Evolutionary conservation across 2,888 invertebrate genomes (phyloP), one percentile per base, ranked within the genome.

Genomic region (Aphidoletes aphidimyza): DNA sequence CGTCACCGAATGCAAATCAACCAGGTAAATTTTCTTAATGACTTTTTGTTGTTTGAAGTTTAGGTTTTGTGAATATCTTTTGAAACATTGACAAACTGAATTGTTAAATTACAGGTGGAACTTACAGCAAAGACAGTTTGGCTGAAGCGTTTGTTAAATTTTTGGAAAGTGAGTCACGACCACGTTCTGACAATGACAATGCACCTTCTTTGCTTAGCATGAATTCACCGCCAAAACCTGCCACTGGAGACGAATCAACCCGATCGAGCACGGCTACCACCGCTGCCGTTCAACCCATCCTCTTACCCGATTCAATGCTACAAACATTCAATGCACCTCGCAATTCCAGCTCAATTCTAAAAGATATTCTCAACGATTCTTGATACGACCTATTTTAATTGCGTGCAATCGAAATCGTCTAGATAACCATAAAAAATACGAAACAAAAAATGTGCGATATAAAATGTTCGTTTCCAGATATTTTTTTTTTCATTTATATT

Each of bases 341-440:
- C 85, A 90, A 90, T 88, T 90, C 90, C 85, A 90, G 90, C 87
- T 89, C 90, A 42, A 90, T 90, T 87, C 86, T 90, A 49, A 90
- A 90, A 87, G 90, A 90, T 86, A 90, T 90, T 85, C 87, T 90
- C n/a, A 90, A 87, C 86, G 90, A 90, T 86, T 88, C 90, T 86
- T 90, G 84, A 84, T 78, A 42, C n/a, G 78, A 84, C 45, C 37
- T 84, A 78, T 84, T 39, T 78, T 45, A 78, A 83, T 17, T 42
- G 42, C 37, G 69, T 69, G 69, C 83, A 42, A 83, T 83, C 17
- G n/a, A n/a, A n/a, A n/a, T n/a, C n/a, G n/a, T n/a, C n/a, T n/a
- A n/a, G n/a, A n/a, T n/a, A n/a, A n/a, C n/a, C n/a, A n/a, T n/a
- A 11, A 19, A 49, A 19, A 3, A 49, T 49, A 9, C 42, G 42